A percentile compares a stretch with the other conserved stretches of the same genome.
Conservation (phyloP, 2,888 invertebrate genomes). For the Cerceris rybyensis region DNA sequence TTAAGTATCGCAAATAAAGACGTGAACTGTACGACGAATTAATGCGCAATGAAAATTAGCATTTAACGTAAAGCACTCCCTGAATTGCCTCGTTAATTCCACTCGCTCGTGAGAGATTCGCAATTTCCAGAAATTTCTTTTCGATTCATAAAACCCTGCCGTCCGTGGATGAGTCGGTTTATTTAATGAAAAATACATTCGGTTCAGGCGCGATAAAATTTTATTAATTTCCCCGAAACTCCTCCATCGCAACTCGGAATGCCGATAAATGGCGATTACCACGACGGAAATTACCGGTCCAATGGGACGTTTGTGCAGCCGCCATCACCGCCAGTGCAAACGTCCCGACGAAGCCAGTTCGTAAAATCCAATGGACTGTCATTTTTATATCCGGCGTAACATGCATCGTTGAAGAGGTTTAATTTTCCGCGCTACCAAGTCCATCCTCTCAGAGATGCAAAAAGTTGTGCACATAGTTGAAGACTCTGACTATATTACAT, state of each 20-base stretch:
- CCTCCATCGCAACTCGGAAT: slow-evolving; percentile 47
- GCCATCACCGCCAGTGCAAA: slow-evolving; percentile 6
- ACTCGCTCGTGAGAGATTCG: no score
- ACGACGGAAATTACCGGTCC: slow-evolving; percentile 68
- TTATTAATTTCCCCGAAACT: slow-evolving; percentile 32
- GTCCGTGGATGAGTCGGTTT: not conserved
- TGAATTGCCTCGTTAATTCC: no score
- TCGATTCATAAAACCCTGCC: no score
- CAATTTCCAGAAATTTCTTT: no score
- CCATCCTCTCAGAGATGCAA: not conserved
- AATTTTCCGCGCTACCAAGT: slow-evolving; percentile 61
- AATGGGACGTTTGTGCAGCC: slow-evolving; percentile 48
- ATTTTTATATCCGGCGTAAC: slow-evolving; percentile 62
- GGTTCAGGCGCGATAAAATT: slow-evolving; percentile 27
- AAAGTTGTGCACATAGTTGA: not conserved
- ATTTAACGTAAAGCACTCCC: no score
- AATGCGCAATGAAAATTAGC: no score
- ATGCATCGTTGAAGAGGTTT: slow-evolving; percentile 64
- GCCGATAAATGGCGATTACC: slow-evolving; percentile 72
- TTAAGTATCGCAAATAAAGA: no score
- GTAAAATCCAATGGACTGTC: slow-evolving; percentile 73
- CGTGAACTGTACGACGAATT: no score
- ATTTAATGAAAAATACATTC: not conserved
- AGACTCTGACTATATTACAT: no score
- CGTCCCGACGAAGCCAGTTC: slow-evolving; percentile 55